Base-by-base conservation (phyloP, 2,797 vertebrate species). In the Pseudocheirus occidentalis region DNA sequence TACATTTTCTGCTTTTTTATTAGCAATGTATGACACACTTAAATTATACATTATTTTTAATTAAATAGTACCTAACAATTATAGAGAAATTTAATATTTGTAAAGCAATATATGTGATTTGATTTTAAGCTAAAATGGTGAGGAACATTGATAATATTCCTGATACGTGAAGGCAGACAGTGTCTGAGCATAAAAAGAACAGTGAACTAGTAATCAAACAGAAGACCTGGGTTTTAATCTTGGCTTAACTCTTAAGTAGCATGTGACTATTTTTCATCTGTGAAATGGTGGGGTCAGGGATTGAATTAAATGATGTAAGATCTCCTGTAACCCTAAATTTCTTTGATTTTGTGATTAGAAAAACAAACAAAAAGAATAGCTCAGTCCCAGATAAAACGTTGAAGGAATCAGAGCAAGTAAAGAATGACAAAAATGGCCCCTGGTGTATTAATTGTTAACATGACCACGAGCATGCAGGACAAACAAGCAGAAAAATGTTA, bases 211-310 rank as follows among this genome's bases (percentile, higher is more conserved):
- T 40, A 73, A 73, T 40, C 16, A 40, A 24, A 18, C 18, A 73
- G 66, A 73, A 94, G 21, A 55, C 24, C 29, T 52, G 13, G 21
- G 31, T 90, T 89, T 93, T 55, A 87, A 10, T 40, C 62, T 46
- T 21, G 31, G n/a, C 31, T 14, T 81, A 3, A 40, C 18, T 18
- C 7, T 73, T 73, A 40, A 40, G 66, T 40, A 73, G 6, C 7
- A 73, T 40, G 66, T 40, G n/a, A 40, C 11, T 73, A 73, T 24
- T 73, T 53, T 90, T 94, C 50, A 66, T 94, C 90, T 92, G 91
- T 91, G 90, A 62, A 96, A 92, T 87, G 5, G 56, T 21, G 27
- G 7, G 27, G 7, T 1, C 27, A 58, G 34, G 93, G 29, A 40
- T 4, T 73, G 27, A 53, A 14, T 29, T 62, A 90, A 55, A 55